Percentiles rank a stretch among this genome's conserved stretches.
phyloP scores from a whole-genome alignment of 2,113 vertebrate species.

The Chlamydotis undulata region DNA sequence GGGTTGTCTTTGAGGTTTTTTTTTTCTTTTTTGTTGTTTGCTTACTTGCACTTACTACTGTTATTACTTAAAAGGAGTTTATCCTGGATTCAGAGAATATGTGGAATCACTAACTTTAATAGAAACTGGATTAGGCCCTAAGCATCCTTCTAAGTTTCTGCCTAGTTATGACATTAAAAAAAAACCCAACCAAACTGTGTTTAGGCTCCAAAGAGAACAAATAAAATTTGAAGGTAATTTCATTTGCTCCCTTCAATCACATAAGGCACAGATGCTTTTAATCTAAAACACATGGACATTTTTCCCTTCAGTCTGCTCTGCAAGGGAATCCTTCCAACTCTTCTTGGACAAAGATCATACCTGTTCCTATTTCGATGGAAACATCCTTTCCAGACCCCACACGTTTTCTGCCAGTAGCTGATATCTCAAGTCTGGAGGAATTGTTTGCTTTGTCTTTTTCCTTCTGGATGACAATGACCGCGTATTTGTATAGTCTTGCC shows the following conservation, averaged over 20 bases:
- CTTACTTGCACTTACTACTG: background rate
- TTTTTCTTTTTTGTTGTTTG: background rate
- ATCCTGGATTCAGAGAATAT: background rate
- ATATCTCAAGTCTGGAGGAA: slow-evolving; percentile 57
- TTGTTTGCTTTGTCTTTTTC: slow-evolving; percentile 56
- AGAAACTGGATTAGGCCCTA: background rate
- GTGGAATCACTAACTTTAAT: background rate
- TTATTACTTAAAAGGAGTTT: background rate
- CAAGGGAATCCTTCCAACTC: slow-evolving; percentile 40
- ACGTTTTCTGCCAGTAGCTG: slow-evolving; percentile 53
- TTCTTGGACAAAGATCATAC: slow-evolving; percentile 67
- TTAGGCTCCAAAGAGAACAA: slow-evolving; percentile 39
- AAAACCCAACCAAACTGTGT: background rate
- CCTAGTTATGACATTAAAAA: background rate
- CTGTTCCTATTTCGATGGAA: slow-evolving; percentile 69
- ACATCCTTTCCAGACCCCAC: slow-evolving; percentile 55
- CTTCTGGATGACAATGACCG: slow-evolving; percentile 84
- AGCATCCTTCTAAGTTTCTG: background rate
- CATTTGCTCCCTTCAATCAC: slow-evolving; percentile 18
- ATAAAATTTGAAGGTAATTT: slow-evolving; percentile 34
- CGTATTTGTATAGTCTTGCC: slow-evolving; percentile 79
- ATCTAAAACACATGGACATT: slow-evolving; percentile 41
- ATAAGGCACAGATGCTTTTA: background rate
- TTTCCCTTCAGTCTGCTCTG: background rate
- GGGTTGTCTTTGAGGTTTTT: background rate